Evolutionary conservation across 2,888 invertebrate genomes (phyloP).

Genomic region (Cephus pulcher): DNA sequence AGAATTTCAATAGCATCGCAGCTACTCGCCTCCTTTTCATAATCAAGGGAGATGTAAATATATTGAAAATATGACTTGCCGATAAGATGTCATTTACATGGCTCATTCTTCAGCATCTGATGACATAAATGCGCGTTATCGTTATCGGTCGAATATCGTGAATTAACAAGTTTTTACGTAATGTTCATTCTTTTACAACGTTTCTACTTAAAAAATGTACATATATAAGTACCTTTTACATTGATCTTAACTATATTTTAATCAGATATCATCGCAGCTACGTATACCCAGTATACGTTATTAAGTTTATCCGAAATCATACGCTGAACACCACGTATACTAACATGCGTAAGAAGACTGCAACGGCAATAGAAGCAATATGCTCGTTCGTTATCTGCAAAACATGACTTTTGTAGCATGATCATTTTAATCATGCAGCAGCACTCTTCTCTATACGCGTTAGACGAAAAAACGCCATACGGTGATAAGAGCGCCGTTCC

Average conservation of each 20-base stretch:
- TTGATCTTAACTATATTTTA: neutral
- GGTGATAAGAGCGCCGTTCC: neutral
- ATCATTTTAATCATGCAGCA: neutral
- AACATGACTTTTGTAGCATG: conserved; percentile 7
- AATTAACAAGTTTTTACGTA: neutral
- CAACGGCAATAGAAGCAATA: neutral
- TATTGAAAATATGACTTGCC: neutral
- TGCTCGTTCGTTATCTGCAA: neutral
- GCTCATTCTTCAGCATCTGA: neutral
- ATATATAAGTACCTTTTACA: neutral
- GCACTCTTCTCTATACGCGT: neutral
- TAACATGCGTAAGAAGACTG: neutral
- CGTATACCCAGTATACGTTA: neutral
- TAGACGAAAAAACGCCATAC: neutral
- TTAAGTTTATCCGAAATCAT: neutral
- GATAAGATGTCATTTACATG: neutral
- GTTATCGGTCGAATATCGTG: neutral
- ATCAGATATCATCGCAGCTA: neutral
- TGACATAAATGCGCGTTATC: neutral
- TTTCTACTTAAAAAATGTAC: neutral
- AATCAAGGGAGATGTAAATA: neutral
- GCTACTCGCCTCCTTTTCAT: neutral
- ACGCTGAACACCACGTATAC: neutral
- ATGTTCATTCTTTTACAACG: neutral
- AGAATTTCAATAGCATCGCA: neutral